phyloP scores from a whole-genome alignment of 2,888 invertebrate species.

The Cephus pulcher region DNA sequence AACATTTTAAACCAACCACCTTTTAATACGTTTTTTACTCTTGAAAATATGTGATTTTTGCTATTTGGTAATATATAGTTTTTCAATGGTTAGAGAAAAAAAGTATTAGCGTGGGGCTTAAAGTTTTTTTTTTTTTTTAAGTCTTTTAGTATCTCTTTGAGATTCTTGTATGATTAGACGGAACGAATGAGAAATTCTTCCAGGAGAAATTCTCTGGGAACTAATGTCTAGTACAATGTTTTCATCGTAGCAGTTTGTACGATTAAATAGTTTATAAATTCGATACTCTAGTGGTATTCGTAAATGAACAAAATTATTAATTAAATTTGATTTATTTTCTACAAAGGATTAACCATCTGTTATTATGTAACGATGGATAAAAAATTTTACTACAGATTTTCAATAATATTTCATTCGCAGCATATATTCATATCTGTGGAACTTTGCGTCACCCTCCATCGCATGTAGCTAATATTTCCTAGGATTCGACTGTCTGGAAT shows the following conservation, averaged over 20 bases:
- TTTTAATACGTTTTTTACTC: neutral
- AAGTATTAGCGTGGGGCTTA: neutral
- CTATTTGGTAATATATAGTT: neutral
- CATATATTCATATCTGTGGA: neutral
- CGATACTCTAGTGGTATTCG: neutral
- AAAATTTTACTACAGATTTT: neutral
- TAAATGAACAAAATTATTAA: neutral
- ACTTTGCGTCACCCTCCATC: neutral
- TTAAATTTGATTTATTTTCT: neutral
- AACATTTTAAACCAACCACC: slow-evolving; percentile 2
- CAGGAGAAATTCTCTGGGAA: neutral
- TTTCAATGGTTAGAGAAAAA: neutral
- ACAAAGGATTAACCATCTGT: neutral
- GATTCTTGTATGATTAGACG: neutral
- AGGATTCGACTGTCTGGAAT: slow-evolving; percentile 35
- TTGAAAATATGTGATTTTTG: neutral
- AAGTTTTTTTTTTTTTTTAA: neutral
- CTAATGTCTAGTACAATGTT: neutral
- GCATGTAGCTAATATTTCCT: slow-evolving; percentile 18
- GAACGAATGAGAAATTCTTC: neutral
- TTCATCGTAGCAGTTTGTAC: neutral
- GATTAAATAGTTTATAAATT: neutral
- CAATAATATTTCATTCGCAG: too few species aligned
- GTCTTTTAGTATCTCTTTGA: neutral
- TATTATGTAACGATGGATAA: neutral